These are phyloP conservation scores for Zaprionus ghesquierei DNA, from an alignment of 1,140 invertebrate species.

Conservation along the genomic window DNA sequence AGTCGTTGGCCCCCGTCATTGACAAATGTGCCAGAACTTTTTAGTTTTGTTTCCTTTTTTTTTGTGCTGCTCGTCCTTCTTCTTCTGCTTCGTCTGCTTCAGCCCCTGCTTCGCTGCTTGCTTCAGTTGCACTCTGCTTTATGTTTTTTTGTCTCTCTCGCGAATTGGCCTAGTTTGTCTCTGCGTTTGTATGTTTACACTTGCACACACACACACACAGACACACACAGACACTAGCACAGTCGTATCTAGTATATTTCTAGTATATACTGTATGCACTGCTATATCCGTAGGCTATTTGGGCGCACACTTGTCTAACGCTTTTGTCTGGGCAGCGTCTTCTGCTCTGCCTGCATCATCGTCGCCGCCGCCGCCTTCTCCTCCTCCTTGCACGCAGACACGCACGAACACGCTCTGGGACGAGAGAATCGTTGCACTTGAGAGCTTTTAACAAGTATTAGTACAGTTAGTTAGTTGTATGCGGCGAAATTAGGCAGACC, in stretches of 20 bases:
- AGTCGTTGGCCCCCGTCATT: conserved; percentile 64
- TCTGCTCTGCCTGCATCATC: conserved; percentile 14
- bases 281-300: conserved; percentile 48
- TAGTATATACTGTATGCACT: conserved; percentile 13
- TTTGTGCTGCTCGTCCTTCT: conserved; percentile 13
- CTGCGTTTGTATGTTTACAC: conserved; percentile 30
- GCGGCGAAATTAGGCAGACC: conserved; percentile 65
- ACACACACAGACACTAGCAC: not conserved
- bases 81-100: not conserved
- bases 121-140: conserved; percentile 41
- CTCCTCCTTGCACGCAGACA: conserved; percentile 2
- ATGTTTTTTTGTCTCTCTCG: conserved; percentile 31
- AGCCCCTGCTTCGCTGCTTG: not conserved
- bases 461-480: conserved; percentile 48
- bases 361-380: not conserved
- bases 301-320: conserved; percentile 61
- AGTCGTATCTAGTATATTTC: not conserved
- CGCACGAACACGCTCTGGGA: conserved; percentile 4
- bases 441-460: conserved; percentile 50
- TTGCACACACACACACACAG: not conserved
- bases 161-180: conserved; percentile 77
- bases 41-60: conserved; percentile 43
- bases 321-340: conserved; percentile 57
- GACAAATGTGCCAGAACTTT: conserved; percentile 69
- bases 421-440: conserved; percentile 51